Conservation (phyloP, 2,888 invertebrate species). For the Dicyrtomina minuta region DNA sequence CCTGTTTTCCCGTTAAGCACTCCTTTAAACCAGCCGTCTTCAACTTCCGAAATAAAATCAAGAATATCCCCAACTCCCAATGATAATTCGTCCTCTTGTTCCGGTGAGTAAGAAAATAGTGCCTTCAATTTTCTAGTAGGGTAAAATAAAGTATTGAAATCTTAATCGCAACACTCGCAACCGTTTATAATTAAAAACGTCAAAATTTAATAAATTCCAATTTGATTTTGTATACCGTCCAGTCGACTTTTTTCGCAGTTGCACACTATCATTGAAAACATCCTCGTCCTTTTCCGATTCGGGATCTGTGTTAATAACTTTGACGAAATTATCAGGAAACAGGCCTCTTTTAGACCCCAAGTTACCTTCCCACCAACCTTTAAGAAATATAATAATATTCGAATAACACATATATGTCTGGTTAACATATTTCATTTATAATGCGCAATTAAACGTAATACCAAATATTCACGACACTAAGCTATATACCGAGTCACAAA, state of each 20-base stretch:
- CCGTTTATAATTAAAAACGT: not conserved
- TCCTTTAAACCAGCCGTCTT: constrained; percentile 94
- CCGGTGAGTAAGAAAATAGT: constrained; percentile 86
- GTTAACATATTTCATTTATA: no score
- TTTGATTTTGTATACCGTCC: not conserved
- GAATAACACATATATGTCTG: no score
- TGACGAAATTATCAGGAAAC: constrained; percentile 92
- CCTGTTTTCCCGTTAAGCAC: constrained; percentile 73
- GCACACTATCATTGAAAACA: constrained; percentile 12
- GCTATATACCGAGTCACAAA: no score
- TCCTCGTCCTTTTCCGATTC: not conserved
- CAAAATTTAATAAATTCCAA: not conserved
- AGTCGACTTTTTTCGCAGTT: constrained; percentile 10
- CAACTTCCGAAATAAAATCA: constrained; percentile 86
- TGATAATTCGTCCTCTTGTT: constrained; percentile 88
- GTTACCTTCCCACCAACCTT: constrained; percentile 85
- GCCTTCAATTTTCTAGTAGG: constrained; percentile 71
- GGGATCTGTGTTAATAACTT: constrained; percentile 57
- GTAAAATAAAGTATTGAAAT: constrained; percentile 37
- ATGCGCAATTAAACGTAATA: no score
- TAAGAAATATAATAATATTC: constrained; percentile 4
- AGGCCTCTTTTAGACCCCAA: constrained; percentile 72
- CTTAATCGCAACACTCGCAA: not conserved
- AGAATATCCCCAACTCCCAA: constrained; percentile 85
- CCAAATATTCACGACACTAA: no score